A percentile compares a stretch with the other conserved stretches of the same genome.
Evolutionary conservation across 2,888 invertebrate species (phyloP).

Genomic region (Tuberolachnus salignus): DNA sequence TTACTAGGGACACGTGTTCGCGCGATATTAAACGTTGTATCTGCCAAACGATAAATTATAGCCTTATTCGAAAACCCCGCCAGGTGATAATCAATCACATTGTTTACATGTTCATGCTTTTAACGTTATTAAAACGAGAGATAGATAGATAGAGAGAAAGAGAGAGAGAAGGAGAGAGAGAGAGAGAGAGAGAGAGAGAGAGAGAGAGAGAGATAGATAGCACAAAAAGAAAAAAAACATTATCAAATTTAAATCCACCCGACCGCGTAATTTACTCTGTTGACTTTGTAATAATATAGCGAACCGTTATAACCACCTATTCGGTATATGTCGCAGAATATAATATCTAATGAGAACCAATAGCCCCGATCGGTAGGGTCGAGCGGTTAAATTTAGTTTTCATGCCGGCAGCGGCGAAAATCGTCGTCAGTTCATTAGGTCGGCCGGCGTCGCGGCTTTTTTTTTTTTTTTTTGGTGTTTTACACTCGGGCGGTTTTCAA

Average conservation of each 20-base stretch:
- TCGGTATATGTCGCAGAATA: neutral
- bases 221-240: neutral
- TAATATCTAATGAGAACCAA: slow-evolving; percentile 9
- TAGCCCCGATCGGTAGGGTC: neutral
- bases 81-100: slow-evolving; percentile 18
- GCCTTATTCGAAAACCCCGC: neutral
- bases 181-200: too few species aligned
- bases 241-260: slow-evolving; percentile 43
- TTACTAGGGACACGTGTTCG: slow-evolving; percentile 4
- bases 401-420: slow-evolving; percentile 13
- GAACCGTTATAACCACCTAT: slow-evolving; percentile 18
- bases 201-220: too few species aligned
- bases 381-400: slow-evolving; percentile 22
- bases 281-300: slow-evolving; percentile 6
- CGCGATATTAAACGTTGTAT: neutral
- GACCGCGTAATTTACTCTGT: slow-evolving; percentile 41
- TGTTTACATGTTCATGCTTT: slow-evolving; percentile 23
- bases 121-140: slow-evolving; percentile 15
- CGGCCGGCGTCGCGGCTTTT: slow-evolving; percentile 23
- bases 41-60: slow-evolving; percentile 29
- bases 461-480: too few species aligned
- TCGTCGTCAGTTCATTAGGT: slow-evolving; percentile 43
- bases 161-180: too few species aligned
- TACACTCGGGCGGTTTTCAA: slow-evolving; percentile 8
- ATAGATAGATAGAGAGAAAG: too few species aligned